These are phyloP conservation scores for Enteromius thamalakanensis DNA, from an alignment of 2,797 vertebrate species.

Conservation along the genomic window DNA sequence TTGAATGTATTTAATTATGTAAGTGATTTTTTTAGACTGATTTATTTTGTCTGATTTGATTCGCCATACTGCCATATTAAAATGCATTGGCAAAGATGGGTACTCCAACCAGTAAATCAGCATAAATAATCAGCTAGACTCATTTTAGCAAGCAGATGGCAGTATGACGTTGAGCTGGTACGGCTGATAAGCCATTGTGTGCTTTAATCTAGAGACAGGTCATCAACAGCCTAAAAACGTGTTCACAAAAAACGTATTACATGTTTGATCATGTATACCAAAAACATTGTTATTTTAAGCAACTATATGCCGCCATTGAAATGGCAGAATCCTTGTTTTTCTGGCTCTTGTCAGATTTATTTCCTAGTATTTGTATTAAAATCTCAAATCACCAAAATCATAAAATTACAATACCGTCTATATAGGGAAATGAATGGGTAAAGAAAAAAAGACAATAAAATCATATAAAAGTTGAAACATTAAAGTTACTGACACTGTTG, in stretches of 20 bases:
- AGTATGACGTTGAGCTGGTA: background rate
- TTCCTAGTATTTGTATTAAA: background rate
- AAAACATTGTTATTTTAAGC: background rate
- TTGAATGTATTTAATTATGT: background rate
- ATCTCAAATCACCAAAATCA: background rate
- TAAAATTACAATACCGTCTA: no score
- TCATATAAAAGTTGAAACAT: background rate
- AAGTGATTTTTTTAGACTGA: background rate
- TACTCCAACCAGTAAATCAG: background rate
- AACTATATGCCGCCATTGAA: background rate
- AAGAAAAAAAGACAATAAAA: background rate
- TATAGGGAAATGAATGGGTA: background rate
- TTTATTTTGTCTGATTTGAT: background rate
- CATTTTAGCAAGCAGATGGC: constrained; percentile 21
- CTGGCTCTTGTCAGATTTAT: background rate
- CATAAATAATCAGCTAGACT: constrained; percentile 7
- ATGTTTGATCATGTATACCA: background rate
- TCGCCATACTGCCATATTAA: background rate
- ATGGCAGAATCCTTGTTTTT: background rate
- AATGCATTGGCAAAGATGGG: background rate
- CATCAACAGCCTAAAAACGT: background rate
- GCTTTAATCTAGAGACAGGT: background rate
- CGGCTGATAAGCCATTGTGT: background rate
- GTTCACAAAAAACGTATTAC: background rate
- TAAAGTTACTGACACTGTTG: background rate